Conservation (phyloP, 1,140 invertebrate genomes). For the Nephila pilipes region DNA sequence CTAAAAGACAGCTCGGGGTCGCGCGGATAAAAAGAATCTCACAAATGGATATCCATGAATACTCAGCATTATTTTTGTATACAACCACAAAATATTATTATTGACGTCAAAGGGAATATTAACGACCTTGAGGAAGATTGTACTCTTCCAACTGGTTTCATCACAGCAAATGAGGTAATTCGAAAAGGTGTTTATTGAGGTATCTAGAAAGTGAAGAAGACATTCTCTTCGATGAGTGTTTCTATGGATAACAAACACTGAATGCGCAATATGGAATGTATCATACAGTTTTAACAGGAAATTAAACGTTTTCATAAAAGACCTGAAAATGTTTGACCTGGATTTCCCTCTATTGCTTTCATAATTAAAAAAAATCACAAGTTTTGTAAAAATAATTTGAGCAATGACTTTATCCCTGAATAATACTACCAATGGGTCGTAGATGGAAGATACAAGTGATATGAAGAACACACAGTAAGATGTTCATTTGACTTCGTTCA, state of each 20-base stretch:
- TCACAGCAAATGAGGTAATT: conserved; percentile 72
- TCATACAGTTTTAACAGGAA: conserved; percentile 15
- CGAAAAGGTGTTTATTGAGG: conserved; percentile 59
- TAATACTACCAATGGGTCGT: not conserved
- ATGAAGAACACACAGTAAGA: conserved; percentile 12
- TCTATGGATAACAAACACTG: conserved; percentile 7
- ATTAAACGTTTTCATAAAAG: not conserved
- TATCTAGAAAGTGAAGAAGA: conserved; percentile 36
- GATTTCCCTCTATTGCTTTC: not conserved
- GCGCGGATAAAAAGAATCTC: conserved; percentile 61
- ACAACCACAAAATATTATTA: conserved; percentile 37
- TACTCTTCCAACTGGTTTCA: not conserved
- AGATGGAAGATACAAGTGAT: conserved; percentile 49
- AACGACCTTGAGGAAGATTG: conserved; percentile 11
- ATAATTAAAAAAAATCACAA: conserved; percentile 21
- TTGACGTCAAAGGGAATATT: not conserved
- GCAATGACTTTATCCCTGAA: conserved; percentile 73
- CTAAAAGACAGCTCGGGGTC: conserved; percentile 59
- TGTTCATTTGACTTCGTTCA: not conserved
- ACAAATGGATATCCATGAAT: conserved; percentile 57
- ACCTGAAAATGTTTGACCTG: conserved; percentile 17
- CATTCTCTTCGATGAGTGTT: not conserved
- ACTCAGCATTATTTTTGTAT: conserved; percentile 34
- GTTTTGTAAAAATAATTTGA: conserved; percentile 43
- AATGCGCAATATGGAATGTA: conserved; percentile 38